Conservation (phyloP, 2,888 invertebrate species). For the Lypha dubia region DNA sequence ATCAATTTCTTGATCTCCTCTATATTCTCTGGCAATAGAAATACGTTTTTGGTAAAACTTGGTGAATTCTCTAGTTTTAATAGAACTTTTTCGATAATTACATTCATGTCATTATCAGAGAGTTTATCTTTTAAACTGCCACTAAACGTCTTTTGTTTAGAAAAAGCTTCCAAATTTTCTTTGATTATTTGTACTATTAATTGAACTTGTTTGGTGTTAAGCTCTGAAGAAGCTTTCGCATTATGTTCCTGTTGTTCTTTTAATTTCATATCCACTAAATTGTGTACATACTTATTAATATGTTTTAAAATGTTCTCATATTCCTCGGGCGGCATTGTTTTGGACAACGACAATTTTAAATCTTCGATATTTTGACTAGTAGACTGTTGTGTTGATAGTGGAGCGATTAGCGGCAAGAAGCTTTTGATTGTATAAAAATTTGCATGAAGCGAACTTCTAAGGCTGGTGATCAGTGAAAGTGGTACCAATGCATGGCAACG, state of each 20-base stretch:
- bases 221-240: conserved; percentile 38
- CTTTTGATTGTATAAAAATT: conserved; percentile 75
- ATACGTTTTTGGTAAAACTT: conserved; percentile 76
- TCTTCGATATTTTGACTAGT: conserved; percentile 74
- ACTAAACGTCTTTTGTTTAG: conserved; percentile 69
- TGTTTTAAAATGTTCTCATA: conserved; percentile 82
- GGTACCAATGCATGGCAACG: conserved; percentile 77
- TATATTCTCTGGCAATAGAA: conserved; percentile 81
- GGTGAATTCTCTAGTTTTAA: conserved; percentile 74
- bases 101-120: conserved; percentile 56
- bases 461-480: conserved; percentile 77
- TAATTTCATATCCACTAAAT: conserved; percentile 80
- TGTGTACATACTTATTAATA: conserved; percentile 81
- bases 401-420: conserved; percentile 64
- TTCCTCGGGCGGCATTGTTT: conserved; percentile 79
- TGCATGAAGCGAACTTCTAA: conserved; percentile 74
- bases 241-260: conserved; percentile 73
- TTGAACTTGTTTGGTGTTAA: conserved; percentile 74
- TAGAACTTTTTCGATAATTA: conserved; percentile 63
- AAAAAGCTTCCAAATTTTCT: conserved; percentile 77
- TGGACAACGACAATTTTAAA: conserved; percentile 76
- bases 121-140: conserved; percentile 38
- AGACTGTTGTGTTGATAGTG: conserved; percentile 27
- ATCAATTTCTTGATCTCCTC: conserved; percentile 81
- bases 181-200: conserved; percentile 79